Conservation (phyloP, 2,888 invertebrate species). For the Caenorhabditis sulstoni region DNA sequence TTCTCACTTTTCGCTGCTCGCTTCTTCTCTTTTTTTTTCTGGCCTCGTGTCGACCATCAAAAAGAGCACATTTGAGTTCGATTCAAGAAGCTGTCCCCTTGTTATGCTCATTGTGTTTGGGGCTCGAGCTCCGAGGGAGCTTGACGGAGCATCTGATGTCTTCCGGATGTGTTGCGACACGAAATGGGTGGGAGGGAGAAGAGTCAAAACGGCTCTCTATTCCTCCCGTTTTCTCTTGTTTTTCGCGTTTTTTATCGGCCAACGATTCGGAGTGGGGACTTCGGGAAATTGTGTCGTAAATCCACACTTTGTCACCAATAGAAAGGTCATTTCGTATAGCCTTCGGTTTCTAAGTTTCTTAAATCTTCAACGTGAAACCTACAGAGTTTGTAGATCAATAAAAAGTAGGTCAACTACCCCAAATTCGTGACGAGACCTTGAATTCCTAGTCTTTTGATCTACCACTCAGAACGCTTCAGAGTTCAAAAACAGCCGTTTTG, state of each 20-base stretch:
- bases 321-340: no score
- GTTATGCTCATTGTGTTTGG: conserved; percentile 3
- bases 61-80: conserved; percentile 6
- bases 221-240: neutral
- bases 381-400: no score
- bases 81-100: neutral
- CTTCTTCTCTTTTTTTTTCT: conserved; percentile 13
- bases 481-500: no score
- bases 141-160: conserved; percentile 13
- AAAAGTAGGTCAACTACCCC: no score
- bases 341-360: no score
- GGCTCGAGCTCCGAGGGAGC: conserved; percentile 4
- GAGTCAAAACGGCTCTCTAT: conserved; percentile 14
- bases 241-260: conserved; percentile 28
- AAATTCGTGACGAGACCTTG: no score
- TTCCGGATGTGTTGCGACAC: conserved; percentile 37
- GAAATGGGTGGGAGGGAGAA: neutral
- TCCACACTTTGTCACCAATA: conserved; percentile 15
- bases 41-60: neutral
- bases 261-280: conserved; percentile 1
- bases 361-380: no score
- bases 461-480: no score
- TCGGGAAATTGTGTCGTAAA: conserved; percentile 25
- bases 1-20: conserved; percentile 19
- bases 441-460: no score